Evolutionary conservation across 2,888 invertebrate genomes (phyloP).

Genomic region (Rhagium mordax): DNA sequence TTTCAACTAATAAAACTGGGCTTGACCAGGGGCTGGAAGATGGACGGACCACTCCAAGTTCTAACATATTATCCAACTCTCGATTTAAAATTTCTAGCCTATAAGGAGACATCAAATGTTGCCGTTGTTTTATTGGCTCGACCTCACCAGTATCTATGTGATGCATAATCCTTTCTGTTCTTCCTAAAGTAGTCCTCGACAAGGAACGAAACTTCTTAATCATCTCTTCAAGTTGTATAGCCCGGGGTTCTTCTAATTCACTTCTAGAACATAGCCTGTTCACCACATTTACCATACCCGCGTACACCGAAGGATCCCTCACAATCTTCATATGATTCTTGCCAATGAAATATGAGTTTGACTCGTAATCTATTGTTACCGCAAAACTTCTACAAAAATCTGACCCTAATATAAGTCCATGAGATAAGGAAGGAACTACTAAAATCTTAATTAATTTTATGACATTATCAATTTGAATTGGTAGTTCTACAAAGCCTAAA

Average conservation of each 20-base stretch:
- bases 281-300: background rate
- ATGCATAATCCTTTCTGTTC: background rate
- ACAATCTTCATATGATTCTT: background rate
- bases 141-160: background rate
- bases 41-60: slow-evolving; percentile 50
- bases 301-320: background rate
- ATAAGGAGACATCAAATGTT: slow-evolving; percentile 7
- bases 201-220: background rate
- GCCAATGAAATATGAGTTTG: background rate
- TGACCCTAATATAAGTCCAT: background rate
- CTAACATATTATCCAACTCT: slow-evolving; percentile 46
- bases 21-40: slow-evolving; percentile 53
- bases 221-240: background rate
- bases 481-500: background rate
- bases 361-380: background rate
- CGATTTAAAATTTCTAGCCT: slow-evolving; percentile 10
- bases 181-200: background rate
- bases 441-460: slow-evolving; percentile 1
- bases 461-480: background rate
- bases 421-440: background rate
- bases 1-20: slow-evolving; percentile 46
- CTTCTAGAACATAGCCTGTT: background rate
- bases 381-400: slow-evolving; percentile 7
- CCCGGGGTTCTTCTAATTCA: background rate
- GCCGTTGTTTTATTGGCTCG: background rate